Conservation (phyloP, 2,888 invertebrate species). For the Synanthedon tipuliformis region DNA sequence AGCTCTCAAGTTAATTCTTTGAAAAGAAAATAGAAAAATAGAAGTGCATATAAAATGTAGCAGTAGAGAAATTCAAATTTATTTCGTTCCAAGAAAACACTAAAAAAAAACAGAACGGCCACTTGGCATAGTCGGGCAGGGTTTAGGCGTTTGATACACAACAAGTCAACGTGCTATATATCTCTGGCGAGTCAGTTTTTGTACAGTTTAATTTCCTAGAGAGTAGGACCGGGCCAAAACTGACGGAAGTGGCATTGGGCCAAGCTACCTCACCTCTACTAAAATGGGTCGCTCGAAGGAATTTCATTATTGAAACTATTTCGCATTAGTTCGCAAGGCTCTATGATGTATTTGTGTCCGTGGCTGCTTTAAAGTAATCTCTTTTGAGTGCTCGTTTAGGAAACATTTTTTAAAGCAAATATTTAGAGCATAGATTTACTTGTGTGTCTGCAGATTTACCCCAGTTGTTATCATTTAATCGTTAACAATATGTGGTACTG, state of each 20-base stretch:
- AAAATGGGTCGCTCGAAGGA: constrained; percentile 35
- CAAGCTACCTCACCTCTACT: constrained; percentile 34
- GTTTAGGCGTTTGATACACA: constrained; percentile 12
- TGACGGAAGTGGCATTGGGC: constrained; percentile 43
- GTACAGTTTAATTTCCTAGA: constrained; percentile 18
- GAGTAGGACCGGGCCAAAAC: constrained; percentile 25
- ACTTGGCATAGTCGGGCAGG: constrained; percentile 10
- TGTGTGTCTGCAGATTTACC: no score
- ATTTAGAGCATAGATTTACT: no score
- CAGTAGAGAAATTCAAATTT: neutral
- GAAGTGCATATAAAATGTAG: no score
- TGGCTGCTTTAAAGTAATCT: neutral
- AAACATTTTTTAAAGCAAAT: no score
- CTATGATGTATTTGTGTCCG: neutral
- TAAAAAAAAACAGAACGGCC: constrained; percentile 9
- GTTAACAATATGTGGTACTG: no score
- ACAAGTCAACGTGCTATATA: constrained; percentile 14
- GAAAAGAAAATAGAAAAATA: no score
- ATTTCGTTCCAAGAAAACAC: constrained; percentile 3
- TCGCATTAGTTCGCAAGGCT: constrained; percentile 14
- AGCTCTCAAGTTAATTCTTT: no score
- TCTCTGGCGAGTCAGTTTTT: constrained; percentile 21
- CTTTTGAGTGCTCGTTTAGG: no score
- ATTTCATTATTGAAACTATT: constrained; percentile 59
- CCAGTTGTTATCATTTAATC: no score